phyloP scores from a whole-genome alignment of 1,140 invertebrate species.

The Anastrepha obliqua region DNA sequence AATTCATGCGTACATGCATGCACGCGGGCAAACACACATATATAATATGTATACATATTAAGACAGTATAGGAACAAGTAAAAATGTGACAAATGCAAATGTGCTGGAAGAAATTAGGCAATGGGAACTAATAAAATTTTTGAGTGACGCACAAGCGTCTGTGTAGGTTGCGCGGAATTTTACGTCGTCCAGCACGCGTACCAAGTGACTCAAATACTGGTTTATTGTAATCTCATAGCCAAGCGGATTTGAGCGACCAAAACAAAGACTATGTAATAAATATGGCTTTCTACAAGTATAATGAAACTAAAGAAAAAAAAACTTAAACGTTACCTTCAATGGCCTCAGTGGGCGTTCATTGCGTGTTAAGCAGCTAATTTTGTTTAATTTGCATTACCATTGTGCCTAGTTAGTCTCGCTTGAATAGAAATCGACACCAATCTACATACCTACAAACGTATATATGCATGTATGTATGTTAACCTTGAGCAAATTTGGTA shows the following conservation, averaged over 20 bases:
- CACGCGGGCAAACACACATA: not conserved
- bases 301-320: not conserved
- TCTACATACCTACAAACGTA: not conserved
- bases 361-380: constrained; percentile 18
- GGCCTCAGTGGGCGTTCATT: constrained; percentile 9
- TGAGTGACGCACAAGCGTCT: not conserved
- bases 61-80: not conserved
- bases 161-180: not conserved
- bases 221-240: constrained; percentile 15
- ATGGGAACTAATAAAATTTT: not conserved
- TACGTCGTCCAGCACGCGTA: not conserved
- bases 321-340: not conserved
- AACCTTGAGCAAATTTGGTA: not conserved
- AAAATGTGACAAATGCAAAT: not conserved
- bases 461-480: not conserved
- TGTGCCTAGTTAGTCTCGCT: not conserved
- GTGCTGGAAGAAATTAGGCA: too few species aligned
- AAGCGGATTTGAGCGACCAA: not conserved
- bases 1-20: not conserved
- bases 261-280: not conserved
- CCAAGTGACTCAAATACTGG: constrained; percentile 31
- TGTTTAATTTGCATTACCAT: not conserved
- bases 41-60: not conserved
- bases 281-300: not conserved
- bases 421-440: not conserved